phyloP scores from a whole-genome alignment of 2,888 invertebrate genomes.

The Polymixis flavicincta region DNA sequence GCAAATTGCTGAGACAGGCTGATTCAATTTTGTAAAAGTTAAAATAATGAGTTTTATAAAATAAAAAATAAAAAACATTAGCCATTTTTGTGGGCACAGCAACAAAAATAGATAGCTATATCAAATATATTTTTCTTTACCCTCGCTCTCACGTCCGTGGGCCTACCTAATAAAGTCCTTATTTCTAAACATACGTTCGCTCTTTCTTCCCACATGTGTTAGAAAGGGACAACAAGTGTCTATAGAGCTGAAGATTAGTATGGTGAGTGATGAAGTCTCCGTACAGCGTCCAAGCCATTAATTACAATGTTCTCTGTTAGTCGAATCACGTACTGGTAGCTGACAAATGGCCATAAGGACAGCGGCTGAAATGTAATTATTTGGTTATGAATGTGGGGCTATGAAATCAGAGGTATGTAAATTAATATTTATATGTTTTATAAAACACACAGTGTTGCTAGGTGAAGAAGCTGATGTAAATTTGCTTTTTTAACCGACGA shows the following conservation, averaged over 20 bases:
- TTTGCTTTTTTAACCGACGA: no score
- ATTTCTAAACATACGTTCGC: slow-evolving; percentile 28
- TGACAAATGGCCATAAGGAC: slow-evolving; percentile 73
- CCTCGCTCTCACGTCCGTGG: not conserved
- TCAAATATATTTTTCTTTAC: not conserved
- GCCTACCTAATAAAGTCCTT: slow-evolving; percentile 26
- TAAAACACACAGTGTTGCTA: not conserved
- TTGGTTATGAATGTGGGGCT: slow-evolving; percentile 56
- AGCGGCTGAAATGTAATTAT: slow-evolving; percentile 70
- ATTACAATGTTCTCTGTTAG: slow-evolving; percentile 65
- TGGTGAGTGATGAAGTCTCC: slow-evolving; percentile 52
- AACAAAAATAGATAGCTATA: not conserved
- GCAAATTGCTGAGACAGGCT: not conserved
- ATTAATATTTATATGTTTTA: no score
- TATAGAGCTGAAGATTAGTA: slow-evolving; percentile 61
- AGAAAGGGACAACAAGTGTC: slow-evolving; percentile 24
- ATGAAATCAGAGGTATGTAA: slow-evolving; percentile 12
- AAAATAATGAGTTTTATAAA: not conserved
- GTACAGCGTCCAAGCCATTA: slow-evolving; percentile 66
- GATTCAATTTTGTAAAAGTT: not conserved
- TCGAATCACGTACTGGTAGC: slow-evolving; percentile 67
- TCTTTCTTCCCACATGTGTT: slow-evolving; percentile 2
- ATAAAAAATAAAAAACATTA: not conserved
- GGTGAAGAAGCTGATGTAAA: not conserved
- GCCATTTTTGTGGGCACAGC: not conserved